Conservation (phyloP, 2,888 invertebrate species). For the Melikaiella ostensackeni region DNA sequence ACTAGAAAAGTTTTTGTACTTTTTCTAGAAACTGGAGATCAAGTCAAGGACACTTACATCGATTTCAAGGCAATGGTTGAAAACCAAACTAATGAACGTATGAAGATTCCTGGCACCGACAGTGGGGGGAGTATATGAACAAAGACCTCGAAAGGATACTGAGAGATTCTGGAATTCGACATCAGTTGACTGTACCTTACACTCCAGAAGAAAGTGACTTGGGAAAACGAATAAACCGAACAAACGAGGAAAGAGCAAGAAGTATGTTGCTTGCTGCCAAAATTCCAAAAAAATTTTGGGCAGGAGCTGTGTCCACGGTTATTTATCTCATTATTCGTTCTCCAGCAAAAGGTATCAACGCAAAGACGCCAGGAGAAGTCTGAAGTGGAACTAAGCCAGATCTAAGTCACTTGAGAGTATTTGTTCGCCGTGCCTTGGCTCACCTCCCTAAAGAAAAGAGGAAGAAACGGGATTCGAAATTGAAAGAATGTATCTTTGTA, state of each 20-base stretch:
- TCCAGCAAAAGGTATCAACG: constrained; percentile 44
- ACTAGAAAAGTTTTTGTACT: too few relatives aligned
- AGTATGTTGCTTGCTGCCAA: constrained; percentile 54
- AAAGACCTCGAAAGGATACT: constrained; percentile 36
- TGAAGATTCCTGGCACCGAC: constrained; percentile 48
- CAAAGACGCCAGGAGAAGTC: constrained; percentile 67
- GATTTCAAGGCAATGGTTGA: constrained; percentile 52
- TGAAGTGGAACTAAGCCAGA: constrained; percentile 69
- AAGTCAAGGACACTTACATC: constrained; percentile 46
- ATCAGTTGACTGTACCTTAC: constrained; percentile 48
- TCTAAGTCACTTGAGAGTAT: constrained; percentile 65
- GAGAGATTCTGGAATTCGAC: constrained; percentile 45
- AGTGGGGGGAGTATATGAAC: constrained; percentile 47
- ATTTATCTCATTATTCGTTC: constrained; percentile 56
- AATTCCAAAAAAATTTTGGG: constrained; percentile 28
- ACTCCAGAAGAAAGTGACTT: constrained; percentile 54
- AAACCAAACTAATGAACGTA: constrained; percentile 45
- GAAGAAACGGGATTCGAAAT: too few relatives aligned
- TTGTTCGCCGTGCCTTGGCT: constrained; percentile 69
- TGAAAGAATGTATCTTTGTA: too few relatives aligned
- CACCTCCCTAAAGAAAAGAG: constrained; percentile 54
- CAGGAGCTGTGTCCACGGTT: constrained; percentile 57
- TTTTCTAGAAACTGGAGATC: constrained; percentile 45
- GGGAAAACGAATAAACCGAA: constrained; percentile 53
- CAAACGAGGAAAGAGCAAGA: constrained; percentile 55